These are phyloP conservation scores for Mythimna pallens DNA, from an alignment of 2,888 invertebrate genomes.

Conservation along the genomic window DNA sequence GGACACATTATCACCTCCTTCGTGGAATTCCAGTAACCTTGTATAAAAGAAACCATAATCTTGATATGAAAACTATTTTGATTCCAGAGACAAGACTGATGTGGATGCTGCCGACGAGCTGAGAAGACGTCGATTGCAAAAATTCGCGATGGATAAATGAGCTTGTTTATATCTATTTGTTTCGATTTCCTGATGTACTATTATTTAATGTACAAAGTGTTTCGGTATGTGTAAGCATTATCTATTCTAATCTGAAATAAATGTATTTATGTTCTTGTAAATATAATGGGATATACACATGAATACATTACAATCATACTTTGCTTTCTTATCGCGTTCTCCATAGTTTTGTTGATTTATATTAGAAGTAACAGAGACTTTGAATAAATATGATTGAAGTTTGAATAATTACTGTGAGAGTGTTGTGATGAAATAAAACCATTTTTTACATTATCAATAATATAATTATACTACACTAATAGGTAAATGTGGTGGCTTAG, in stretches of 20 bases:
- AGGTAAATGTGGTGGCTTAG: conserved; percentile 74
- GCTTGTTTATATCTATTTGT: conserved; percentile 76
- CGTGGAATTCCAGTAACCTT: no score
- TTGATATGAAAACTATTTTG: conserved; percentile 1
- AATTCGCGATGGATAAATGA: conserved; percentile 91
- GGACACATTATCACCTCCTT: no score
- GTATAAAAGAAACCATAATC: not conserved
- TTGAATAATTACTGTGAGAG: conserved; percentile 48
- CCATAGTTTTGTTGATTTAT: conserved; percentile 48
- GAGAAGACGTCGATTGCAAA: conserved; percentile 94
- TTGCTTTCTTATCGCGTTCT: conserved; percentile 61
- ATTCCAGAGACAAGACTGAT: conserved; percentile 83
- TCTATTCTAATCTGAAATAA: conserved; percentile 85
- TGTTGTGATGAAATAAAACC: conserved; percentile 63
- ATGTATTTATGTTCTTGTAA: conserved; percentile 90
- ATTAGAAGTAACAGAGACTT: conserved; percentile 43
- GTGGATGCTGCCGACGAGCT: conserved; percentile 92
- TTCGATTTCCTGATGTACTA: conserved; percentile 82
- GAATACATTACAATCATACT: conserved; percentile 84
- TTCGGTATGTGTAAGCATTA: conserved; percentile 87
- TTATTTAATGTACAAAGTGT: conserved; percentile 89
- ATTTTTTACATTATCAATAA: conserved; percentile 59
- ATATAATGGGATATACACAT: conserved; percentile 89
- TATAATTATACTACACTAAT: conserved; percentile 70
- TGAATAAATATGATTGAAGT: conserved; percentile 51